Percentiles rank a stretch among this genome's conserved stretches.
These are phyloP conservation scores for Pseudococcus viburni DNA, from an alignment of 2,888 invertebrate species.

Conservation along the genomic window DNA sequence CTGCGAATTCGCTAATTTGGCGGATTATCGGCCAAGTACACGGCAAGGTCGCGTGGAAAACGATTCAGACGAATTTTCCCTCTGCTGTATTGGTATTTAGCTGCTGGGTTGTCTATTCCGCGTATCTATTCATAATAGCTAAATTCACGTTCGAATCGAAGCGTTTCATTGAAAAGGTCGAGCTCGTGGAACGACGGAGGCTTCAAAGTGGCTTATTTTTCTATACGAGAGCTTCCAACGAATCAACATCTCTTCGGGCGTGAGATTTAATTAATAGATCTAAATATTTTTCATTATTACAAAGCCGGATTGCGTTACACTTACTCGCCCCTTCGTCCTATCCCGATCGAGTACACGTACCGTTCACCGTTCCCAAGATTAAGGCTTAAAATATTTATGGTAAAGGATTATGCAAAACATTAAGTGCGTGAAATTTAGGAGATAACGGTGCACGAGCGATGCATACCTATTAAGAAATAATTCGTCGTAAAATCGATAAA, in stretches of 20 bases:
- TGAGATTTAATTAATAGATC: slow-evolving; percentile 44
- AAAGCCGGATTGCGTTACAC: slow-evolving; percentile 29
- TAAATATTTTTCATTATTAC: slow-evolving; percentile 33
- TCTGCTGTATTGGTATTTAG: too few species aligned
- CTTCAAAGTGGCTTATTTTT: slow-evolving; percentile 17
- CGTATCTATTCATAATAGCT: background rate
- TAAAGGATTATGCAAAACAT: slow-evolving; percentile 34
- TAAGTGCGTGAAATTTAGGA: slow-evolving; percentile 36
- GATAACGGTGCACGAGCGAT: slow-evolving; percentile 39
- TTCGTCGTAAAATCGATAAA: slow-evolving; percentile 18
- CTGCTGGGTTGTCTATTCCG: too few species aligned
- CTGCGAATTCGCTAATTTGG: slow-evolving; percentile 28
- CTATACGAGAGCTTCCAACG: background rate
- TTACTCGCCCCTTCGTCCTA: background rate
- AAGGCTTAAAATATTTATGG: slow-evolving; percentile 43
- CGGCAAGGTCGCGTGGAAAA: background rate
- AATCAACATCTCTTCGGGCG: slow-evolving; percentile 28
- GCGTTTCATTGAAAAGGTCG: background rate
- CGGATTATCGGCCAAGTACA: slow-evolving; percentile 13
- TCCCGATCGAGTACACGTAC: slow-evolving; percentile 1
- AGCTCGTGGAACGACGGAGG: too few species aligned
- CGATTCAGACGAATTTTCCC: background rate
- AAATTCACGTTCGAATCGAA: background rate
- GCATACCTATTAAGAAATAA: slow-evolving; percentile 16
- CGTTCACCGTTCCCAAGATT: slow-evolving; percentile 20